Percentiles rank a stretch among this genome's conserved stretches.
phyloP scores from a whole-genome alignment of 1,140 invertebrate species.

The Drosophila ananassae region DNA sequence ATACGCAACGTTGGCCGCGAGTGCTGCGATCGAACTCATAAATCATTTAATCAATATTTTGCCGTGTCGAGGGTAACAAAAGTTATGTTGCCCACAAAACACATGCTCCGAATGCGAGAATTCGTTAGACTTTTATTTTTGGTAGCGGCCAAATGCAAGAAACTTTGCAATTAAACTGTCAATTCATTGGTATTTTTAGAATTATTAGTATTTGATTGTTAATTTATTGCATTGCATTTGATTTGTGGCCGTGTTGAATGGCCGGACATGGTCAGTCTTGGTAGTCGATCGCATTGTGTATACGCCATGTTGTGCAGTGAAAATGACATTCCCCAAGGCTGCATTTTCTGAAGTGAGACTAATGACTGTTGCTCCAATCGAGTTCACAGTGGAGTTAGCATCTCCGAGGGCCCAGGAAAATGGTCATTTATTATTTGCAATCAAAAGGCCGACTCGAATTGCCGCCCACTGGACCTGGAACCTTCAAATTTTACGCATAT shows the following conservation, averaged over 20 bases:
- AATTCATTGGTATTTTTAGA: slow-evolving; percentile 58
- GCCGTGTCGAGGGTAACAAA: slow-evolving; percentile 64
- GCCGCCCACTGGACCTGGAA: slow-evolving; percentile 33
- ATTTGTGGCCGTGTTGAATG: slow-evolving; percentile 56
- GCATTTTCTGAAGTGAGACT: slow-evolving; percentile 13
- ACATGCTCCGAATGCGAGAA: slow-evolving; percentile 69
- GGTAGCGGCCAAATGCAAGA: slow-evolving; percentile 9
- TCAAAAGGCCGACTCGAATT: background rate
- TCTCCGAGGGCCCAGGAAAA: background rate
- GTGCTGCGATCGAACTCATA: slow-evolving; percentile 41
- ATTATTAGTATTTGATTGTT: slow-evolving; percentile 78
- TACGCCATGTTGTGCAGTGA: slow-evolving; percentile 33
- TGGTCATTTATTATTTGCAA: background rate
- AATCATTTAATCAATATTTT: slow-evolving; percentile 82
- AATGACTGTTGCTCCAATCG: slow-evolving; percentile 2
- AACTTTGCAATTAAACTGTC: slow-evolving; percentile 72
- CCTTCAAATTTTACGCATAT: slow-evolving; percentile 57
- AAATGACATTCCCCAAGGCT: slow-evolving; percentile 34
- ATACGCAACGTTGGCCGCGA: slow-evolving; percentile 65
- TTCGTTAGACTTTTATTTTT: slow-evolving; percentile 18
- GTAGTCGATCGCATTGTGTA: slow-evolving; percentile 28
- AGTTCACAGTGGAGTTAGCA: background rate
- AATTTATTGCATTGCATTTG: slow-evolving; percentile 68
- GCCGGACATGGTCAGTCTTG: slow-evolving; percentile 13
- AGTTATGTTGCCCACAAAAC: slow-evolving; percentile 60